Evolutionary conservation across 2,888 invertebrate species (phyloP).

Genomic region (Rotaria magnacalcarata): DNA sequence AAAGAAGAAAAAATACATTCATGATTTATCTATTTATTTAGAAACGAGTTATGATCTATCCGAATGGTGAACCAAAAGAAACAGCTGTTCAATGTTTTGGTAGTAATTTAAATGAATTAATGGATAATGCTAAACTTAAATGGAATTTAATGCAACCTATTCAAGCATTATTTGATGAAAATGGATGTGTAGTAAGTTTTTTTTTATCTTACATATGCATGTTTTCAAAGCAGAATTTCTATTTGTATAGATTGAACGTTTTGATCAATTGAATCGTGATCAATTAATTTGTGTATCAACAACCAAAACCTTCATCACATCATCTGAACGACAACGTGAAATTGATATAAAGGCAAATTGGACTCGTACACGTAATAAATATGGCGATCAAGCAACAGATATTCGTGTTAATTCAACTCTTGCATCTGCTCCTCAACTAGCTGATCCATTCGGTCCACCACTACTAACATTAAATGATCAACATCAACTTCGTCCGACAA

Average conservation of each 20-base stretch:
- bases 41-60: slow-evolving; percentile 56
- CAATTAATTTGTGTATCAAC: slow-evolving; percentile 56
- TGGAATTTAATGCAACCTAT: slow-evolving; percentile 54
- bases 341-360: slow-evolving; percentile 59
- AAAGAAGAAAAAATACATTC: background rate
- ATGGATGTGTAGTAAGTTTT: slow-evolving; percentile 53
- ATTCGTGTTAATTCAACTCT: slow-evolving; percentile 52
- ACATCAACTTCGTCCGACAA: background rate
- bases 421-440: slow-evolving; percentile 52
- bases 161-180: slow-evolving; percentile 52
- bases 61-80: slow-evolving; percentile 55
- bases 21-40: slow-evolving; percentile 46
- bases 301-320: slow-evolving; percentile 52
- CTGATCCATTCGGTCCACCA: slow-evolving; percentile 58
- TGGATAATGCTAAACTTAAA: slow-evolving; percentile 53
- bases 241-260: slow-evolving; percentile 51
- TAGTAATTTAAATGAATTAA: slow-evolving; percentile 52
- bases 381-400: slow-evolving; percentile 56
- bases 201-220: background rate
- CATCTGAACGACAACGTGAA: slow-evolving; percentile 49
- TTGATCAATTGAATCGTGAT: slow-evolving; percentile 54
- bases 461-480: slow-evolving; percentile 43
- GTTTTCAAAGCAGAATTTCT: too few species aligned
- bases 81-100: slow-evolving; percentile 56
- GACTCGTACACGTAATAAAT: slow-evolving; percentile 56